Evolutionary conservation across 1,140 invertebrate genomes (phyloP), one percentile per base, ranked within the genome.

Genomic region (Hycleus cichorii): DNA sequence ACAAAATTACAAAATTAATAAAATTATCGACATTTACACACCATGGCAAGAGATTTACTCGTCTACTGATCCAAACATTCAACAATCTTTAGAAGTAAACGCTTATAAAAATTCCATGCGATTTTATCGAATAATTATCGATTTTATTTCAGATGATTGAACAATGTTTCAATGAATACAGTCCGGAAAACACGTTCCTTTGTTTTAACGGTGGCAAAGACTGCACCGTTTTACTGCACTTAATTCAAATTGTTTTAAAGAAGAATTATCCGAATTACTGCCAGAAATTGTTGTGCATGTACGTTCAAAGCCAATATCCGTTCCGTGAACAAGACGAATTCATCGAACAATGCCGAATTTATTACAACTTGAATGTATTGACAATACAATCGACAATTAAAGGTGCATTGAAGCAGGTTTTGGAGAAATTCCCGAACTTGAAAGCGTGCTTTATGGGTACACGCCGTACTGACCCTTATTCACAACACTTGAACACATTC

Each of bases 191-290:
- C 74, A 72, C 93, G 45, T 93, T 93, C 69, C 69, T 98, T 38
- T 90, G 90, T 53, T 98, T 97, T 69, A 98, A 98, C 75, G 95
- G 96, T 26, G 96, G 96, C 5, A 98, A 98, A 77, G 96, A 98
- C 77, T 98, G 95, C 71, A 96, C 93, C 2, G 91, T 88, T 1
- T 76, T 97, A 11, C 76, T 97, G 50, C 90, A 97, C 75, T 72
- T 97, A 26, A 77, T 82, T 25, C 75, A 86, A 64, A 79, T 83
- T 5, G 74, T 90, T 18, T 72, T 87, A 39, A 76, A 80, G 64
- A 79, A 81, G 57, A 80, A 79, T 49, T 78, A 71, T 60, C 59
- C 66, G 0, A 12, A 69, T 12, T 64, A 58, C 40, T 62, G 57
- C 9, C 42, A 56, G 7, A 63, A 50, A 43, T 43, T 72, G 1